These are phyloP conservation scores for Melanotaenia duboulayi DNA, from an alignment of 2,113 vertebrate species.

Conservation along the genomic window DNA sequence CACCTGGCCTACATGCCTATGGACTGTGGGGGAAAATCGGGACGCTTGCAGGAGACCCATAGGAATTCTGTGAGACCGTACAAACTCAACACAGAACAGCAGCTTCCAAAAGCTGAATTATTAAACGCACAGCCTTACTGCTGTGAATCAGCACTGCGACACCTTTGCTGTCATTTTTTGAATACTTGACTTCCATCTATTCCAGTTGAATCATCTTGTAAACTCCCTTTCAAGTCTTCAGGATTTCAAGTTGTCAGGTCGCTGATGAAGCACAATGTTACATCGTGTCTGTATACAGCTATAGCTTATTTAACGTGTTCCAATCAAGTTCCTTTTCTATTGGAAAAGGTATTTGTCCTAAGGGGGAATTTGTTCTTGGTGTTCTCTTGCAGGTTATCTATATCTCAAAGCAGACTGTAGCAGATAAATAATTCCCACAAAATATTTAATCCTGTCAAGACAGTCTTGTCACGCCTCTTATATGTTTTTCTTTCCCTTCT, in stretches of 20 bases:
- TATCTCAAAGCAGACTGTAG: conserved; percentile 32
- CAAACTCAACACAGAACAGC: conserved; percentile 10
- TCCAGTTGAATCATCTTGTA: conserved; percentile 22
- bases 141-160: conserved; percentile 18
- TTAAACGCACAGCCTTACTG: conserved; percentile 1
- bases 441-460: conserved; percentile 64
- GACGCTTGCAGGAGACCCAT: conserved; percentile 17
- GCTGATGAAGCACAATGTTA: neutral
- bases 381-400: conserved; percentile 34
- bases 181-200: conserved; percentile 6
- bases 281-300: neutral
- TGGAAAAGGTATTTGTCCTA: conserved; percentile 15
- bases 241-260: conserved; percentile 13
- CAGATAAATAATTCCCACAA: conserved; percentile 58
- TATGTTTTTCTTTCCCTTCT: conserved; percentile 32
- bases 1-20: conserved; percentile 22
- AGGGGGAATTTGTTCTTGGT: conserved; percentile 28
- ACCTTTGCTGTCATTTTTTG: conserved; percentile 15
- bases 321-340: conserved; percentile 19
- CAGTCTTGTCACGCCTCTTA: conserved; percentile 50
- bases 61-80: conserved; percentile 11
- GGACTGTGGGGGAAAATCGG: conserved; percentile 7
- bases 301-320: conserved; percentile 6
- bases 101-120: conserved; percentile 16
- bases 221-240: conserved; percentile 13